Percentiles rank a stretch among this genome's conserved stretches.
These are phyloP conservation scores for Drosophila hamatofila DNA, from an alignment of 2,888 invertebrate genomes.

Conservation along the genomic window DNA sequence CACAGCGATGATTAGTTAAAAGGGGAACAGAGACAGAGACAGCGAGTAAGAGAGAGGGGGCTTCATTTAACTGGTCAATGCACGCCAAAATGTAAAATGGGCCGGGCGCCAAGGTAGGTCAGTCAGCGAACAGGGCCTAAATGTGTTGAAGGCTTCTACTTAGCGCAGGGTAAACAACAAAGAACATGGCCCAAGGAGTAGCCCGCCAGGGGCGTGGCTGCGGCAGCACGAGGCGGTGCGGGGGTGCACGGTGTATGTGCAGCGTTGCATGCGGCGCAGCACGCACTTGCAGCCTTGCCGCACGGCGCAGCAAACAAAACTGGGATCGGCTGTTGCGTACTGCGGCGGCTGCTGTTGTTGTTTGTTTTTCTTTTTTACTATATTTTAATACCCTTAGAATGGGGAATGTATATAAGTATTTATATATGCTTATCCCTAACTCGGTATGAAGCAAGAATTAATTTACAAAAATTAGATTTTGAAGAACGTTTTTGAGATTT, in stretches of 20 bases:
- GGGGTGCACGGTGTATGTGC: slow-evolving; percentile 44
- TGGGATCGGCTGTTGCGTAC: slow-evolving; percentile 12
- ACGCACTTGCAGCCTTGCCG: slow-evolving; percentile 58
- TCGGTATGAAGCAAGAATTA: background rate
- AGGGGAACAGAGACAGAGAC: background rate
- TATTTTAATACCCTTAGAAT: background rate
- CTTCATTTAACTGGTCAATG: slow-evolving; percentile 63
- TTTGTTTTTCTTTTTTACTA: slow-evolving; percentile 1
- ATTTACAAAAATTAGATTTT: too few relatives aligned
- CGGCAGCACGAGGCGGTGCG: too few relatives aligned
- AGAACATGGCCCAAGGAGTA: slow-evolving; percentile 25
- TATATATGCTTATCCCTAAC: background rate
- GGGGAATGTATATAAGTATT: background rate
- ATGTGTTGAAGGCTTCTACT: slow-evolving; percentile 54
- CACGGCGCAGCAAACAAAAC: slow-evolving; percentile 39
- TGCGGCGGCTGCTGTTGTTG: background rate
- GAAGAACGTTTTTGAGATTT: too few relatives aligned
- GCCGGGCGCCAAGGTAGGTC: slow-evolving; percentile 70
- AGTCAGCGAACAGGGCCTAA: slow-evolving; percentile 26
- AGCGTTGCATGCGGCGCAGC: slow-evolving; percentile 66
- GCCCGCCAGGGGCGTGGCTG: slow-evolving; percentile 13
- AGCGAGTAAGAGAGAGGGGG: background rate
- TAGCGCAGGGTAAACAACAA: slow-evolving; percentile 46
- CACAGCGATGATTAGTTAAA: slow-evolving; percentile 76
- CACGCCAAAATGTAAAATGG: slow-evolving; percentile 76